Base-by-base conservation (phyloP, 2,797 vertebrate species). In the Lacerta bilineata region DNA sequence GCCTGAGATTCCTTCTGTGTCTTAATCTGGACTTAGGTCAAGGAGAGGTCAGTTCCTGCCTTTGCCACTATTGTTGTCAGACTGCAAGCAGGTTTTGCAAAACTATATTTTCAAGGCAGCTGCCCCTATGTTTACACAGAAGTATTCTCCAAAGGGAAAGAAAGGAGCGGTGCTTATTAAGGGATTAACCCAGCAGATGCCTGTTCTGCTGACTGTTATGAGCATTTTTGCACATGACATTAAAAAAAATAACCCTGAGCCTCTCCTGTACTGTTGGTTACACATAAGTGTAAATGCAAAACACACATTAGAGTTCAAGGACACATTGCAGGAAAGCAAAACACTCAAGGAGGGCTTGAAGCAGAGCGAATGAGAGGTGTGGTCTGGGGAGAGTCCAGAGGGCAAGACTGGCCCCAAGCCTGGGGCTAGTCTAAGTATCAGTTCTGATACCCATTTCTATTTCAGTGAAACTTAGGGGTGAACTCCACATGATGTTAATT, bases 31-130 rank as follows among this genome's bases (percentile, higher is more conserved):
- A 89, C 29, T 75, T 66, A 76, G 88, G 84, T 86, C 88, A 89
- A 89, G 78, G 78, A 85, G 43, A 86, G 71, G 61, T 66, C 88
- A 89, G 59, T 89, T 86, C 88, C 88, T 89, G 84, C 72, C 36
- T 89, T 85, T 76, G 20, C 74, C 36, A 15, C 25, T 23, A 27
- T 46, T 88, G 78, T 88, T 88, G 81, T 88, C 33, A 81, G 71
- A 23, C 33, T 82, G 61, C n/a, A 68, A 66, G 39, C 61, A 84
- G 36, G 18, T 61, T 88, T 71, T 79, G 50, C 75, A 76, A 69
- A 64, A 33, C 39, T 64, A 20, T 29, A 29, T 75, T 85, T 89
- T 80, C 55, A 29, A 68, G 77, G 72, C 83, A 89, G 84, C 69
- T 76, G 88, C 36, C 55, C 76, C 59, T n/a, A 8, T 89, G 71